Conservation (phyloP, 2,888 invertebrate species). For the Anorthoa munda region DNA sequence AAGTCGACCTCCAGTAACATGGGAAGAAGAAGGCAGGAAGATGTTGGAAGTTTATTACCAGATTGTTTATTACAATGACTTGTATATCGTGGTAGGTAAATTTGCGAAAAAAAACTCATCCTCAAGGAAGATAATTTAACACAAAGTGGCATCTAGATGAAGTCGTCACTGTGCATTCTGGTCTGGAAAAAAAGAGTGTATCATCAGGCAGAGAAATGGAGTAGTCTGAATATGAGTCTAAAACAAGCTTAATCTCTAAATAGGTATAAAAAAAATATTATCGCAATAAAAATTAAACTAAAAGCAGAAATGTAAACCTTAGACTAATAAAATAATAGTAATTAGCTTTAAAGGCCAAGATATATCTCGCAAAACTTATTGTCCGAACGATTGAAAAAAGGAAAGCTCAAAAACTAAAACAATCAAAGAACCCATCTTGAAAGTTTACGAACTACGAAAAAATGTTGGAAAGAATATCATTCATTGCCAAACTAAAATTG, state of each 20-base stretch:
- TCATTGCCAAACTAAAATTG: constrained; percentile 44
- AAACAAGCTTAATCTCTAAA: too few relatives aligned
- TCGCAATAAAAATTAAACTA: too few relatives aligned
- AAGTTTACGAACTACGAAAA: constrained; percentile 32
- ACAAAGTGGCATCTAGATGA: not conserved
- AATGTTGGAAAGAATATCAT: constrained; percentile 30
- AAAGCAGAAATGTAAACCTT: not conserved
- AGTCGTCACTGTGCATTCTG: not conserved
- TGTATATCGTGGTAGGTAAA: too few relatives aligned
- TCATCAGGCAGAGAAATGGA: not conserved
- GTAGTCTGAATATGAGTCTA: not conserved
- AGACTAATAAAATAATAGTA: not conserved
- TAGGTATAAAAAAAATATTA: too few relatives aligned
- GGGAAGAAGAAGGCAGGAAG: too few relatives aligned
- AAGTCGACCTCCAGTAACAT: too few relatives aligned
- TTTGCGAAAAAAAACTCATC: too few relatives aligned
- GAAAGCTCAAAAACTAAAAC: constrained; percentile 37
- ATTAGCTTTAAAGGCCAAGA: not conserved
- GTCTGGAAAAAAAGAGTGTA: not conserved
- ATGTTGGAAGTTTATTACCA: not conserved
- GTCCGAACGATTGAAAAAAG: constrained; percentile 24
- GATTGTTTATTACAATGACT: not conserved
- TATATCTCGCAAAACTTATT: constrained; percentile 4
- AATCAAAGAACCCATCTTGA: constrained; percentile 30
- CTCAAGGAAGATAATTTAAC: too few relatives aligned